Percentiles rank a stretch among this genome's conserved stretches.
Evolutionary conservation across 2,888 invertebrate genomes (phyloP).

Genomic region (Pterostichus niger): DNA sequence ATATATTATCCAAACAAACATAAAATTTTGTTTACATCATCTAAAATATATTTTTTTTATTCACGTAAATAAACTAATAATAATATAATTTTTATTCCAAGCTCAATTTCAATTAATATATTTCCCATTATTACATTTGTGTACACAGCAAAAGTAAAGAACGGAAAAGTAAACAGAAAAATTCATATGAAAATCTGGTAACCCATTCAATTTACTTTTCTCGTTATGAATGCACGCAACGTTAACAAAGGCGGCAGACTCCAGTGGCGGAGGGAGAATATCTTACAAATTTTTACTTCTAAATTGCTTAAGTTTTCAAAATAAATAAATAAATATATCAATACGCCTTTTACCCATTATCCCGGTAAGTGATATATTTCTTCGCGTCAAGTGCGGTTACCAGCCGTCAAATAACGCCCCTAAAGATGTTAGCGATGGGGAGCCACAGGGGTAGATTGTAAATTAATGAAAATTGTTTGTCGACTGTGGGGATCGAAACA

Average conservation of each 20-base stretch:
- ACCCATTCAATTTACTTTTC: slow-evolving; percentile 46
- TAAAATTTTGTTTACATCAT: slow-evolving; percentile 9
- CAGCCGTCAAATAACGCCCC: too few relatives aligned
- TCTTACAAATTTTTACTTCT: too few relatives aligned
- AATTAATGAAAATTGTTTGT: too few relatives aligned
- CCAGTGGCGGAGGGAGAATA: slow-evolving; percentile 18
- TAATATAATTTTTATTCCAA: slow-evolving; percentile 14
- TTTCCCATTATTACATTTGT: slow-evolving; percentile 41
- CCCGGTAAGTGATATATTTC: too few relatives aligned
- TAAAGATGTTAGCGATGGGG: too few relatives aligned
- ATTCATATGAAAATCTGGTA: slow-evolving; percentile 53
- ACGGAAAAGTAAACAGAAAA: slow-evolving; percentile 38
- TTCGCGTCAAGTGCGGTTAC: too few relatives aligned
- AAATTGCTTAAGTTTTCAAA: too few relatives aligned
- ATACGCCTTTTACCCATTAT: too few relatives aligned
- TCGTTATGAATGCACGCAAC: slow-evolving; percentile 48
- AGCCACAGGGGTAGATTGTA: too few relatives aligned
- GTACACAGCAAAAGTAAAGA: slow-evolving; percentile 30
- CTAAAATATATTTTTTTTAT: neutral
- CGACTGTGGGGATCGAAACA: too few relatives aligned
- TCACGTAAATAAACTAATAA: slow-evolving; percentile 13
- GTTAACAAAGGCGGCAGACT: slow-evolving; percentile 42
- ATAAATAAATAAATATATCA: too few relatives aligned
- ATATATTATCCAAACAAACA: slow-evolving; percentile 3
- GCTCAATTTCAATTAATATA: slow-evolving; percentile 35